Evolutionary conservation across 1,140 invertebrate species (phyloP).

Genomic region (Leguminivora glycinivorella): DNA sequence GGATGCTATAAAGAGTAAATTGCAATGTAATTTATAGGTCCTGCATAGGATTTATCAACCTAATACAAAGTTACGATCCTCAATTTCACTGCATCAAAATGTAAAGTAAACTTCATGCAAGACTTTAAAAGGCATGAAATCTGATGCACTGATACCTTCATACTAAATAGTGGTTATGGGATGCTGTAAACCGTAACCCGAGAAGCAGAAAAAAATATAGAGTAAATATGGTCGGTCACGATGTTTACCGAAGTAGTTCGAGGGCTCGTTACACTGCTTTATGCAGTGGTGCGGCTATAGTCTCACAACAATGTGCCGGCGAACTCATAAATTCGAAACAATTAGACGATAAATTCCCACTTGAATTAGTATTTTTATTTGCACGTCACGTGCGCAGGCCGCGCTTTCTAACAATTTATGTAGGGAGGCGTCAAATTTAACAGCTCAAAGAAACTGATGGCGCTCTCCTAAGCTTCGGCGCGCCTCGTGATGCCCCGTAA

Average conservation of each 20-base stretch:
- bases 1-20: conserved; percentile 30
- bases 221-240: conserved; percentile 47
- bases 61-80: conserved; percentile 10
- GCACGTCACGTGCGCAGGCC: conserved; percentile 58
- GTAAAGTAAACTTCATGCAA: conserved; percentile 1
- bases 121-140: conserved; percentile 19
- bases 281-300: conserved; percentile 45
- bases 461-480: conserved; percentile 43
- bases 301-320: conserved; percentile 49
- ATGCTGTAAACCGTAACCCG: conserved; percentile 30
- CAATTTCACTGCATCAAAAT: conserved; percentile 14
- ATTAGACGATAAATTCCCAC: conserved; percentile 64
- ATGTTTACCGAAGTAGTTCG: conserved; percentile 39
- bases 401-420: conserved; percentile 55
- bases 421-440: conserved; percentile 57
- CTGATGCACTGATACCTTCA: conserved; percentile 17
- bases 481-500: conserved; percentile 48
- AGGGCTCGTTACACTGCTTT: conserved; percentile 47
- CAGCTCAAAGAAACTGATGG: conserved; percentile 58
- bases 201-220: conserved; percentile 38
- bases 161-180: conserved; percentile 24
- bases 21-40: conserved; percentile 9
- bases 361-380: conserved; percentile 67
- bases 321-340: conserved; percentile 59
- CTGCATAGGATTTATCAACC: conserved; percentile 11